Conservation (phyloP, 2,888 invertebrate genomes). For the Torymus texanus region DNA sequence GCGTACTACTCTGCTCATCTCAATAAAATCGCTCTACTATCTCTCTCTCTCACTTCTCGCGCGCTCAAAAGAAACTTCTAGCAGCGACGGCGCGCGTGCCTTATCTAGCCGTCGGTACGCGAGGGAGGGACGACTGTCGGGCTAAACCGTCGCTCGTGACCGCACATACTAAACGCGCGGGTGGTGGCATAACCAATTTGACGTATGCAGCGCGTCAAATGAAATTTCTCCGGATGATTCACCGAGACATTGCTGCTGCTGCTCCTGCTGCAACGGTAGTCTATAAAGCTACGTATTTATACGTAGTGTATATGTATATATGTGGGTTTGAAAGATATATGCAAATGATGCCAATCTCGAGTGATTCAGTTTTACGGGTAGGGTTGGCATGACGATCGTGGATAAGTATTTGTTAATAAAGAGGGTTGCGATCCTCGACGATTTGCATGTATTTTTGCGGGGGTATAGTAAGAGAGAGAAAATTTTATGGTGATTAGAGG, state of each 20-base stretch:
- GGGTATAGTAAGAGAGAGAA: too few species aligned
- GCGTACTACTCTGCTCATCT: too few species aligned
- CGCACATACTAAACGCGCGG: slow-evolving; percentile 67
- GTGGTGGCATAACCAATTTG: slow-evolving; percentile 59
- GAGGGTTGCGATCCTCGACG: neutral
- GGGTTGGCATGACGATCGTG: neutral
- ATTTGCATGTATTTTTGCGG: too few species aligned
- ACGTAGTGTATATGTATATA: too few species aligned
- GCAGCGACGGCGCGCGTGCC: slow-evolving; percentile 63
- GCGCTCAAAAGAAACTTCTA: too few species aligned
- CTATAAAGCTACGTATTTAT: neutral
- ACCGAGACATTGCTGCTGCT: neutral
- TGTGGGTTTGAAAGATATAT: too few species aligned
- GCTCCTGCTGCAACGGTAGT: neutral
- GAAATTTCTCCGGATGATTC: slow-evolving; percentile 56
- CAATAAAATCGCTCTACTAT: too few species aligned
- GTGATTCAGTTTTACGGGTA: too few species aligned
- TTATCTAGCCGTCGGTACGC: slow-evolving; percentile 63
- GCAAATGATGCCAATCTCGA: too few species aligned
- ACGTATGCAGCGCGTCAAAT: slow-evolving; percentile 59
- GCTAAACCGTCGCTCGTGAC: slow-evolving; percentile 72
- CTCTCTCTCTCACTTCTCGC: too few species aligned
- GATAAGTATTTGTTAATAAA: slow-evolving; percentile 34
- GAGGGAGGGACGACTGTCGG: slow-evolving; percentile 61
- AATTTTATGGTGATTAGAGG: too few species aligned